Evolutionary conservation across 2,888 invertebrate genomes (phyloP), one percentile per base, ranked within the genome.

Genomic region (Melieria picta): DNA sequence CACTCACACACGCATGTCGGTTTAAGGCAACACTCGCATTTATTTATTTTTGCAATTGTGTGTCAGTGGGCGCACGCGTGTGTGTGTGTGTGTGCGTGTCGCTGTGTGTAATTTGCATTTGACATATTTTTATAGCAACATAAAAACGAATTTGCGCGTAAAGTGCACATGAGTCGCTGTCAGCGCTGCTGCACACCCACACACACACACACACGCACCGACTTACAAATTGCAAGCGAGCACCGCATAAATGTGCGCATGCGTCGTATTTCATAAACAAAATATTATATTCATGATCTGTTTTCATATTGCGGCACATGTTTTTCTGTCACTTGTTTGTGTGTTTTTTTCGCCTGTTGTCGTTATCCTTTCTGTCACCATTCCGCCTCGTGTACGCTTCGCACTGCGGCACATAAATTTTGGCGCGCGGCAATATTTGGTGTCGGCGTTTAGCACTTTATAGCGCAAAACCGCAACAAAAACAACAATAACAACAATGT

Each of bases 121-220:
- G 78, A 82, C 80, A 80, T 77, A 80, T 81, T 82, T 80, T 81
- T 79, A 81, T 78, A 74, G 47, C 30, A 45, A 47, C 67, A 60
- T 71, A 66, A 69, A 69, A 65, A 64, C 67, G 46, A 68, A 70
- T 62, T 70, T 71, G 10, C 67, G n/a, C 67, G 71, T 71, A 64
- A 68, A 68, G 50, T 68, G 16, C 65, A 45, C 43, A 63, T 58
- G 52, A n/a, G 45, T 61, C 5, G 57, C 30, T 16, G 5, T 7
- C n/a, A 11, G 11, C 9, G 11, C 9, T 6, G 52, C 9, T 52
- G 4, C 7, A 6, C 52, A 1, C 52, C 5, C 30, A 57, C 57
- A 57, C 57, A 57, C 16, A 60, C 16, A 60, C 50, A 7, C 16
- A 58, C 9, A 60, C 43, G 50, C 58, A 56, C 45, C 10, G 5